phyloP scores from a whole-genome alignment of 2,113 vertebrate species.

The Macroglossus sobrinus region DNA sequence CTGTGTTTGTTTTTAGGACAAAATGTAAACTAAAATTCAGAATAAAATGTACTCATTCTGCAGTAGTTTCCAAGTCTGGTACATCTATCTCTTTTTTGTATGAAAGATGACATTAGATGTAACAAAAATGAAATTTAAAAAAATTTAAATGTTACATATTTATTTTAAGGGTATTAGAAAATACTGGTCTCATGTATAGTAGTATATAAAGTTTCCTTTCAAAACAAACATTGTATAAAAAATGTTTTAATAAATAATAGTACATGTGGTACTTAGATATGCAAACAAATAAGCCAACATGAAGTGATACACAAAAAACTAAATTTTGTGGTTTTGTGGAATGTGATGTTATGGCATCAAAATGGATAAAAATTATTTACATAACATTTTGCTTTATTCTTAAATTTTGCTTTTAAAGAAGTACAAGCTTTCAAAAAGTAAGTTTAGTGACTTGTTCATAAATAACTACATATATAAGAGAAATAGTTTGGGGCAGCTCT shows the following conservation, averaged over 20 bases:
- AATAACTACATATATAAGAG: not conserved
- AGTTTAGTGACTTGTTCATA: not conserved
- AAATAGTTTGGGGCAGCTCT: not conserved
- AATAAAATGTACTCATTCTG: not conserved
- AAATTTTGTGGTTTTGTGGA: not conserved
- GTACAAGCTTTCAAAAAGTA: not conserved
- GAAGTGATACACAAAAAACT: not conserved
- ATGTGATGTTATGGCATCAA: not conserved
- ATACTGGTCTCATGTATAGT: not conserved
- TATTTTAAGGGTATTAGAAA: slow-evolving; percentile 10
- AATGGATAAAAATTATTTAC: not conserved
- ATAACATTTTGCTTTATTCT: not conserved
- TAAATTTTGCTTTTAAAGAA: slow-evolving; percentile 5
- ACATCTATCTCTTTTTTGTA: not conserved
- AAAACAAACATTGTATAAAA: slow-evolving; percentile 6
- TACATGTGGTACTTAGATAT: not conserved
- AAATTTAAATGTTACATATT: not conserved
- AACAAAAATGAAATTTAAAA: not conserved
- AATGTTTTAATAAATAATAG: not conserved
- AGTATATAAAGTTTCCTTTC: not conserved
- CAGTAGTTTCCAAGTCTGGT: not conserved
- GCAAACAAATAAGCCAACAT: not conserved
- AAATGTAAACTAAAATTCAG: not conserved
- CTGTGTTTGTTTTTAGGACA: slow-evolving; percentile 9
- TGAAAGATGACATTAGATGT: not conserved